Evolutionary conservation across 2,113 vertebrate genomes (phyloP).

Genomic region (Datnioides undecimradiatus): DNA sequence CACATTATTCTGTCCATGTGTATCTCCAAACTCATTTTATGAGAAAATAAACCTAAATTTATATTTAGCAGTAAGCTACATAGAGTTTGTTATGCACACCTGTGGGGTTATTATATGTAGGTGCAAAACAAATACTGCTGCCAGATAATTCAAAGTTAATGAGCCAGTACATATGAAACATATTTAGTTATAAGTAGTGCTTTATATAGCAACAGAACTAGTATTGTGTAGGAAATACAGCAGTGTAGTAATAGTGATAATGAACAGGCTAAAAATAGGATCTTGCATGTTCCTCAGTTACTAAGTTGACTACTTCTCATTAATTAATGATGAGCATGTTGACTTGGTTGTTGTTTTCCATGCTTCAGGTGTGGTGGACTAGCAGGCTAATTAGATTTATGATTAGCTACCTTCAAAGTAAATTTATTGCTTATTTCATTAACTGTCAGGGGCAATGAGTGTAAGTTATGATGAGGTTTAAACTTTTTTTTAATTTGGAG

Average conservation of each 20-base stretch:
- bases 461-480: not conserved
- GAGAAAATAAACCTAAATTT: not conserved
- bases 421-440: not conserved
- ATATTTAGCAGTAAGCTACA: not conserved
- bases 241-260: no score
- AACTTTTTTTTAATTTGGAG: not conserved
- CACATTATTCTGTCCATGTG: not conserved
- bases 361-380: not conserved
- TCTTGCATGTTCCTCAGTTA: not conserved
- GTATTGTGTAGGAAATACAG: not conserved
- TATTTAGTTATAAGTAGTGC: not conserved
- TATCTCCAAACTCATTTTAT: not conserved
- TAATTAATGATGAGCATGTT: not conserved
- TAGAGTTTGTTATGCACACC: not conserved
- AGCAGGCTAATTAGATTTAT: not conserved
- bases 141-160: not conserved
- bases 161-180: not conserved
- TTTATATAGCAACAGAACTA: not conserved
- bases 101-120: not conserved
- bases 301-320: not conserved
- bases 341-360: slow-evolving; percentile 3
- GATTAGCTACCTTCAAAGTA: not conserved
- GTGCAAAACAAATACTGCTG: not conserved
- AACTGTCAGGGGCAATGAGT: not conserved
- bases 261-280: not conserved